These are phyloP conservation scores for Aurelia sp. DNA, from an alignment of 30 jellyfish, hydroid and myxozoan species.

Conservation along the genomic window DNA sequence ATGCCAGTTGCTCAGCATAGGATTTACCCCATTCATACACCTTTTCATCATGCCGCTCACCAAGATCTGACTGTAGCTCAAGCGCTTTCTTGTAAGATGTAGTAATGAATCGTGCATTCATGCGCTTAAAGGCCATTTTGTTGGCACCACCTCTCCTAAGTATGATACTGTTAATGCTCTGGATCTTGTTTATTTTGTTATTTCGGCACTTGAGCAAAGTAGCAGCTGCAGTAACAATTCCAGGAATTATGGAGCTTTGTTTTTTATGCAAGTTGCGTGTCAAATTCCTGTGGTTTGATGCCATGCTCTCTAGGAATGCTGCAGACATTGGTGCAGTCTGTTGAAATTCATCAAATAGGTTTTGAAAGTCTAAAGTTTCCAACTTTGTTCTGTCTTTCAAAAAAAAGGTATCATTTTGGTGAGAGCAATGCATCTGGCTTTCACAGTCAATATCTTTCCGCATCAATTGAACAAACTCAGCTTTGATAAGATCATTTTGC, in stretches of 20 bases:
- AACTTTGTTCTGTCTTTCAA: too few species aligned
- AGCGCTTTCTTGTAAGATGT: background rate
- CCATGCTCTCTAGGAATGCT: background rate
- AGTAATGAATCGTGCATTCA: background rate
- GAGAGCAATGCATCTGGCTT: too few species aligned
- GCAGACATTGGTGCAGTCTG: too few species aligned
- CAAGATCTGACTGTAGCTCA: background rate
- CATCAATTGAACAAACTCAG: too few species aligned
- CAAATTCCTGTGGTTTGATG: background rate
- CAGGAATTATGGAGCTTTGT: background rate
- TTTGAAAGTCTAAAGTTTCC: too few species aligned
- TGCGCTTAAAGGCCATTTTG: background rate
- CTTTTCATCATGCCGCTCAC: background rate
- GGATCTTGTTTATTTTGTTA: background rate
- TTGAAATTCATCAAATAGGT: too few species aligned
- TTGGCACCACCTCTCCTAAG: constrained; percentile 14
- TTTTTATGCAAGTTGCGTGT: background rate
- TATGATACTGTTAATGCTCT: background rate
- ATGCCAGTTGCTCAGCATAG: too few species aligned
- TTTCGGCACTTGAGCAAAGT: constrained; percentile 2
- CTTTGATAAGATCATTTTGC: too few species aligned
- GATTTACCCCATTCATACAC: background rate
- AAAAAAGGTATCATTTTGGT: too few species aligned
- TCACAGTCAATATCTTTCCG: too few species aligned
- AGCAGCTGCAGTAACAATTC: background rate